Percentiles rank a stretch among this genome's conserved stretches.
Evolutionary conservation across 2,113 vertebrate genomes (phyloP).

Genomic region (Mastomys coucha): DNA sequence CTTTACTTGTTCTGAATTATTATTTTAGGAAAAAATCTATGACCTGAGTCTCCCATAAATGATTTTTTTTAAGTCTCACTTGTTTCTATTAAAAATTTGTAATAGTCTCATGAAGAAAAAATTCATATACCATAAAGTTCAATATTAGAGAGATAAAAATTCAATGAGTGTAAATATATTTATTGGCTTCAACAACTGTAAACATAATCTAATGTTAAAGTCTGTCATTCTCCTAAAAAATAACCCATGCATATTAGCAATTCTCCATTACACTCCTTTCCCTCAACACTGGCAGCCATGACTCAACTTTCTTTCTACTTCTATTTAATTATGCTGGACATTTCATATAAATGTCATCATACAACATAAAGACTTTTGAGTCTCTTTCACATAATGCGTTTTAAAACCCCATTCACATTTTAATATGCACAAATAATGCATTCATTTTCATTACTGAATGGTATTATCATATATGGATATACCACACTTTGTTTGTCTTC

Average conservation of each 20-base stretch:
- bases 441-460: background rate
- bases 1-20: slow-evolving; percentile 22
- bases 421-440: too few relatives aligned
- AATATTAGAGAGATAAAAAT: background rate
- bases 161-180: slow-evolving; percentile 17
- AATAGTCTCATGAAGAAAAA: slow-evolving; percentile 6
- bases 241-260: background rate
- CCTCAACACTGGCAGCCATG: background rate
- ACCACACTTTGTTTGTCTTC: background rate
- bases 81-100: background rate
- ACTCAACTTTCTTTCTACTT: background rate
- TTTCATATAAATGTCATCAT: slow-evolving; percentile 24
- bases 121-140: background rate
- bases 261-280: background rate
- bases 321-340: background rate
- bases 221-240: background rate
- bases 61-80: background rate
- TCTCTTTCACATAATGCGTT: background rate
- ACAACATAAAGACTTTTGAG: background rate
- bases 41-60: background rate
- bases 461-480: background rate
- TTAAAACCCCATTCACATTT: background rate
- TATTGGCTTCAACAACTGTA: background rate
- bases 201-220: background rate
- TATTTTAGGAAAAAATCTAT: slow-evolving; percentile 29